Base-by-base conservation (phyloP, 2,888 invertebrate species). In the Pyrochroa serraticornis region DNA sequence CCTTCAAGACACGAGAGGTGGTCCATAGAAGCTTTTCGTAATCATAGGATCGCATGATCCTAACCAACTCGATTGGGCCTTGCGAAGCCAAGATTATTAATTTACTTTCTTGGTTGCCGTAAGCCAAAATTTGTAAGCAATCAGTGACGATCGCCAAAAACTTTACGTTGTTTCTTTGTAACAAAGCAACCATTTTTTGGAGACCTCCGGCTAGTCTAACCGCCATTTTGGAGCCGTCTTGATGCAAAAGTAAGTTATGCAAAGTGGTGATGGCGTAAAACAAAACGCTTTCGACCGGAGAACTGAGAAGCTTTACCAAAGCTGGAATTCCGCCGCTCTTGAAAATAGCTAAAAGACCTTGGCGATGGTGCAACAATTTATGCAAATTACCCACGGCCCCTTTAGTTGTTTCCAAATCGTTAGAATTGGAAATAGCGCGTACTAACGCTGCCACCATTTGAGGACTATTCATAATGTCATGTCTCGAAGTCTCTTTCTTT, bases 21-120 rank as follows among this genome's bases (percentile, higher is more conserved):
- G 99, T 98, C 96, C 98, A 98, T 69, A 99, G 82, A 61, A 99
- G 84, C 87, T 99, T 99, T 84, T 98, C 97, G 73, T 98, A 99
- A 72, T 95, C 95, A 79, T 96, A 97, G 1, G 93, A 91, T 64
- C 96, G 88, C 94, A 99, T 95, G 69, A 99, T 98, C 67, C 97
- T 89, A 51, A 99, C 97, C 72, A 99, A 83, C 77, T 97, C 97
- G 68, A 92, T 92, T 1, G 97, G 97, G 10, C 97, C 97, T 77
- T 97, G 97, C 57, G 95, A 93, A 0, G 97, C 96, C 48, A 97
- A 84, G 73, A 98, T 97, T 68, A 97, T 97, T 55, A 97, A 81
- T 80, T 99, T 98, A 79, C 95, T 96, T 79, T 99, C 97, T 78
- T 97, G 97, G 80, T 97, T 97, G 22, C 97, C 97, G 75, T 95